Evolutionary conservation across 2,888 invertebrate genomes (phyloP).

Genomic region (Aporophyla nigra): DNA sequence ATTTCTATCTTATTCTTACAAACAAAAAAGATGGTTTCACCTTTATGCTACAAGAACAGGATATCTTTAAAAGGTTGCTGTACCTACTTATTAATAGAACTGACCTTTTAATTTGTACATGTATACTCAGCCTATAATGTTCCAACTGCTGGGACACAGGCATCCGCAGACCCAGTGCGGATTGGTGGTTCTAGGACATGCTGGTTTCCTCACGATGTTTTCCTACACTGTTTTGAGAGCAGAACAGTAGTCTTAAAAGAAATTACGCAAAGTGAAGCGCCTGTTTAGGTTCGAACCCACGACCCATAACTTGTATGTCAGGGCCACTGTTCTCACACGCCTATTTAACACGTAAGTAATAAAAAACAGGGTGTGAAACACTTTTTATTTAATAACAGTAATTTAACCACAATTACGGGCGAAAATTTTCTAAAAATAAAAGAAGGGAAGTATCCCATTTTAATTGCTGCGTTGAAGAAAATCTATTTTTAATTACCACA

Average conservation of each 20-base stretch:
- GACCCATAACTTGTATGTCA: background rate
- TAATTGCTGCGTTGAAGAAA: slow-evolving; percentile 67
- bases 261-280: background rate
- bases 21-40: background rate
- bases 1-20: slow-evolving; percentile 17
- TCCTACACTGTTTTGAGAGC: background rate
- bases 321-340: background rate
- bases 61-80: background rate
- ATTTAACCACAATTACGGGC: slow-evolving; percentile 44
- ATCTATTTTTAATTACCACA: slow-evolving; percentile 76
- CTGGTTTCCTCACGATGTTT: background rate
- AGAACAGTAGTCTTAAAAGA: background rate
- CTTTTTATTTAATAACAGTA: slow-evolving; percentile 6
- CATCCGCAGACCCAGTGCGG: background rate
- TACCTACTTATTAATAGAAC: background rate
- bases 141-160: background rate
- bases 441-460: slow-evolving; percentile 23
- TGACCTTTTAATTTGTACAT: background rate
- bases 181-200: background rate
- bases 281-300: background rate
- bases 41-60: background rate
- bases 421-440: slow-evolving; percentile 36
- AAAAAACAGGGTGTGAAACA: background rate
- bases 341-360: background rate
- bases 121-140: background rate